phyloP scores from a whole-genome alignment of 2,113 vertebrate genomes.

The Lophura nycthemera region DNA sequence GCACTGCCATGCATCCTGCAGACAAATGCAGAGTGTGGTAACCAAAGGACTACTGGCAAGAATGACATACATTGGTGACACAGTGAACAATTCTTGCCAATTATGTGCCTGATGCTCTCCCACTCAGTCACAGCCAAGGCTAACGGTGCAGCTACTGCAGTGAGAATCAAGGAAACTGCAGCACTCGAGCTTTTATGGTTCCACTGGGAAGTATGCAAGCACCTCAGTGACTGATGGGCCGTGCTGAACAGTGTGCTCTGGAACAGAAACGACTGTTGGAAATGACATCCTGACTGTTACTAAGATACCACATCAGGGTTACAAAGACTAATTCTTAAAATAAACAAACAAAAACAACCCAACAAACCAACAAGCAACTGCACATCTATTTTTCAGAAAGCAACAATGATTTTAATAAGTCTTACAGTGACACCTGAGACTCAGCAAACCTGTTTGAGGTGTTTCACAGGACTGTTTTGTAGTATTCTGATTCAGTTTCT shows the following conservation, averaged over 20 bases:
- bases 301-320: slow-evolving; percentile 62
- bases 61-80: background rate
- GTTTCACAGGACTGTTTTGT: background rate
- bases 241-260: background rate
- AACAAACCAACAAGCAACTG: background rate
- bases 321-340: slow-evolving; percentile 48
- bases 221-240: background rate
- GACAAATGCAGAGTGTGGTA: slow-evolving; percentile 93
- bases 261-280: slow-evolving; percentile 30
- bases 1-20: slow-evolving; percentile 87
- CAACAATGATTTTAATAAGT: background rate
- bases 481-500: background rate
- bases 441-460: background rate
- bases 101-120: slow-evolving; percentile 22
- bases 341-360: background rate
- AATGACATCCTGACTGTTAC: slow-evolving; percentile 71
- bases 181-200: background rate
- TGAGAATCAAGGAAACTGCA: background rate
- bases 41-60: background rate
- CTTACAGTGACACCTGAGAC: background rate
- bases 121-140: slow-evolving; percentile 30
- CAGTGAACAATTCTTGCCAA: background rate
- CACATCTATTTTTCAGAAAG: slow-evolving; percentile 50
- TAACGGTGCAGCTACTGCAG: background rate
- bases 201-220: rapidly evolving